These are phyloP conservation scores for Mormyrus hasselquistii DNA, from an alignment of 2,797 vertebrate species.

Conservation along the genomic window DNA sequence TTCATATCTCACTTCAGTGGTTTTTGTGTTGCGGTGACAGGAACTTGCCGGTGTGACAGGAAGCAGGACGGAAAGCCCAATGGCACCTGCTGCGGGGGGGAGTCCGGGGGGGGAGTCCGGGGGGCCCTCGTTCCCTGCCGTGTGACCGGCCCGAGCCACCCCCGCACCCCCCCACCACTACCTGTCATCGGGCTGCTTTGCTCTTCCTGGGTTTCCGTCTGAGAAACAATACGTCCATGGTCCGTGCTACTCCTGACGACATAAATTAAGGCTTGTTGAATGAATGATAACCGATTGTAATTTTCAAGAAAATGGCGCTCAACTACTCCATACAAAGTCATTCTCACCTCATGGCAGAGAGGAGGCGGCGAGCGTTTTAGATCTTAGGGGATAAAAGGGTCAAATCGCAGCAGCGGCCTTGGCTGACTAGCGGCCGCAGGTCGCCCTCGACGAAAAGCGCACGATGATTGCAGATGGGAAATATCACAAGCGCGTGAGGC, in stretches of 20 bases:
- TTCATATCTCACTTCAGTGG: background rate
- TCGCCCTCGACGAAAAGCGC: background rate
- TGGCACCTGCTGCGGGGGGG: background rate
- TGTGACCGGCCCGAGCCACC: background rate
- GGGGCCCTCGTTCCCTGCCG: background rate
- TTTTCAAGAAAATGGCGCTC: background rate
- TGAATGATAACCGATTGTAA: slow-evolving; percentile 34
- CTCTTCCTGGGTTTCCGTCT: slow-evolving; percentile 27
- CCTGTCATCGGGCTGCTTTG: slow-evolving; percentile 23
- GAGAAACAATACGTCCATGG: slow-evolving; percentile 11
- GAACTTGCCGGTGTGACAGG: slow-evolving; percentile 11
- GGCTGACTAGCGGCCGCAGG: background rate
- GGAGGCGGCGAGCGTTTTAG: background rate
- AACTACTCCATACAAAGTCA: background rate
- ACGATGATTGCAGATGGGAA: background rate
- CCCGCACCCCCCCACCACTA: background rate
- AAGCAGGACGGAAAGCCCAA: background rate
- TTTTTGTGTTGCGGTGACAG: slow-evolving; percentile 14
- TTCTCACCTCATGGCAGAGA: background rate
- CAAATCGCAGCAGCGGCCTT: background rate
- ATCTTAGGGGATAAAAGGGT: background rate
- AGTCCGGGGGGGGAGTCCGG: background rate
- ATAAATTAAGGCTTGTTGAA: slow-evolving; percentile 27
- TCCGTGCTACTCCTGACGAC: background rate
- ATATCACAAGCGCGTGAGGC: background rate